Percentiles rank a stretch among this genome's conserved stretches.
Conservation (phyloP, 2,797 vertebrate genomes). For the Cetoscarus ocellatus region DNA sequence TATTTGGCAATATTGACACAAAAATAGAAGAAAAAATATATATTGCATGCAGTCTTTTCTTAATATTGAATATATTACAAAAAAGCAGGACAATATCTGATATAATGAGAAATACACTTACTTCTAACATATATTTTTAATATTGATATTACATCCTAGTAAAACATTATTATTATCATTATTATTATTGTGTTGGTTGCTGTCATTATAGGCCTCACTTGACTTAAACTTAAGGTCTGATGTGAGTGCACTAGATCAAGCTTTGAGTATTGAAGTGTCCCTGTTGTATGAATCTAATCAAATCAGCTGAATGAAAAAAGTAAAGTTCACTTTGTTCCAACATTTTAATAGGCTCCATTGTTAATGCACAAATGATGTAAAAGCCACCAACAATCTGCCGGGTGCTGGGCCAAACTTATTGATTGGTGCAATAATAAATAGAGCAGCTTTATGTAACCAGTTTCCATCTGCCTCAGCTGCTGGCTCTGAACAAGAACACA, state of each 20-base stretch:
- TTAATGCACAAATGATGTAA: background rate
- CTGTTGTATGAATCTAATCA: background rate
- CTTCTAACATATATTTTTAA: no score
- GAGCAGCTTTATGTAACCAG: slow-evolving; percentile 80
- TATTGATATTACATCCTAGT: no score
- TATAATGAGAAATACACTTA: no score
- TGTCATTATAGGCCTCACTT: no score
- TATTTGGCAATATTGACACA: no score
- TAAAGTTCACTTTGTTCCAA: background rate
- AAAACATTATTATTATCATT: background rate
- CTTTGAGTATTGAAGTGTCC: background rate
- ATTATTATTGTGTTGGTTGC: no score
- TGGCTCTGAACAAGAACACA: slow-evolving; percentile 68
- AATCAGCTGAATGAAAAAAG: background rate
- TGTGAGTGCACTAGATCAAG: background rate
- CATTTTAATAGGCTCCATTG: background rate
- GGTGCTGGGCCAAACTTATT: slow-evolving; percentile 65
- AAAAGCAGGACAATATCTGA: no score
- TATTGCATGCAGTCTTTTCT: no score
- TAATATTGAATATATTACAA: no score
- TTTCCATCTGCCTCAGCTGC: slow-evolving; percentile 81
- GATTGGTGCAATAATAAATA: slow-evolving; percentile 72
- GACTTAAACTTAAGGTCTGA: no score
- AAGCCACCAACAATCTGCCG: slow-evolving; percentile 17
- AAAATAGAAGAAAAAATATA: no score